Percentiles rank a stretch among this genome's conserved stretches.
Conservation (phyloP, 2,888 invertebrate species). For the Nephrotoma guestfalica region DNA sequence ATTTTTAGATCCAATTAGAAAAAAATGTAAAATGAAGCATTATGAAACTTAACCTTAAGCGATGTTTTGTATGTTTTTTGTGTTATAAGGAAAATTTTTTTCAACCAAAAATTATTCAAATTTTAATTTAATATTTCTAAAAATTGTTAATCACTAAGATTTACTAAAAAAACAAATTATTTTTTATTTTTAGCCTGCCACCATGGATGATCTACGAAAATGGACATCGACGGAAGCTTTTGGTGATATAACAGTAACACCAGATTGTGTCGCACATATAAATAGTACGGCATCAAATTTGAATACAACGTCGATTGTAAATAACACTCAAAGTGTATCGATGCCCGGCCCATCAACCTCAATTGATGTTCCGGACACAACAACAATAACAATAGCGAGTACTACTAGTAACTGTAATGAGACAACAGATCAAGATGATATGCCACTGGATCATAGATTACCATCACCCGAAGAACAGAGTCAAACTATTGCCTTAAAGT, state of each 20-base stretch:
- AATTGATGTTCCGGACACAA: constrained; percentile 26
- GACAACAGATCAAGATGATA: constrained; percentile 34
- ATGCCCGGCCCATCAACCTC: constrained; percentile 24
- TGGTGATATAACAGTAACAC: constrained; percentile 66
- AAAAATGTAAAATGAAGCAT: too few species aligned
- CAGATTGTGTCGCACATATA: constrained; percentile 57
- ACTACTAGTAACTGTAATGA: constrained; percentile 27
- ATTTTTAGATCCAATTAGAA: too few species aligned
- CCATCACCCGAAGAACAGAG: constrained; percentile 81
- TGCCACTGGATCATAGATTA: constrained; percentile 67
- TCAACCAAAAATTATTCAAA: too few species aligned
- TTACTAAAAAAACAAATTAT: too few species aligned
- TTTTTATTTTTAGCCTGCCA: constrained; percentile 48
- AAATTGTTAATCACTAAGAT: too few species aligned
- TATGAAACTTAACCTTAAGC: too few species aligned
- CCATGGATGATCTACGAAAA: constrained; percentile 61
- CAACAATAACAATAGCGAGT: not conserved
- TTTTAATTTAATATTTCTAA: too few species aligned
- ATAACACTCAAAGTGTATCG: constrained; percentile 1
- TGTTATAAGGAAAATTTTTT: too few species aligned
- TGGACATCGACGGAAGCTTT: constrained; percentile 75
- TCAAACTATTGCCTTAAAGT: constrained; percentile 70
- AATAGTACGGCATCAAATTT: constrained; percentile 14
- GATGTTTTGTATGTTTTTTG: too few species aligned
- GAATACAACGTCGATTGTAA: constrained; percentile 21